phyloP scores from a whole-genome alignment of 2,888 invertebrate species.

The Cataglyphis albicans region DNA sequence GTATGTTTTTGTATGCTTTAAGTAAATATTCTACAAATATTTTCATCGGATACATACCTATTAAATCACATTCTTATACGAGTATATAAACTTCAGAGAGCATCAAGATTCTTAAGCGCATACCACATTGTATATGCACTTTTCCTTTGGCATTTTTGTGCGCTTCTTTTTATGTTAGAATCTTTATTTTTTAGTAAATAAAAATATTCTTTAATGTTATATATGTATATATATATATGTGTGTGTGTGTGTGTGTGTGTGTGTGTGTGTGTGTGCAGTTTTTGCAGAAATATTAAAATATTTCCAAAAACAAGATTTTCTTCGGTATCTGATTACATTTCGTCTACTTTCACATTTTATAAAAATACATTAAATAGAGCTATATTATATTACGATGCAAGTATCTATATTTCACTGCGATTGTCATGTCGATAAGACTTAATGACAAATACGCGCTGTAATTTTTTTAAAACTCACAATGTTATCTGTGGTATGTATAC shows the following conservation, averaged over 20 bases:
- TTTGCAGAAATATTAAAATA: conserved; percentile 52
- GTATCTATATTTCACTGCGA: neutral
- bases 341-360: conserved; percentile 1
- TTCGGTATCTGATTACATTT: conserved; percentile 28
- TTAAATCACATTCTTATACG: conserved; percentile 45
- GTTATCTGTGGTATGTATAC: neutral
- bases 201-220: conserved; percentile 21
- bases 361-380: conserved; percentile 4
- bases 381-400: conserved; percentile 9
- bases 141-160: conserved; percentile 42
- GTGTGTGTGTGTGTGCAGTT: neutral
- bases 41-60: conserved; percentile 45
- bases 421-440: neutral
- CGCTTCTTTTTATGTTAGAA: conserved; percentile 55
- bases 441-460: neutral
- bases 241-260: no score
- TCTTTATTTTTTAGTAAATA: conserved; percentile 58
- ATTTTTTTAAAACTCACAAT: neutral
- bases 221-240: neutral
- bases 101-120: conserved; percentile 59
- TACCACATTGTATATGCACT: conserved; percentile 42
- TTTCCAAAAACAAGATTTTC: conserved; percentile 58
- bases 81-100: conserved; percentile 48
- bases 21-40: conserved; percentile 49
- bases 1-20: conserved; percentile 10